A percentile compares a stretch with the other conserved stretches of the same genome.
Conservation (phyloP, 1,140 invertebrate species). For the Rhagoletis pomonella region DNA sequence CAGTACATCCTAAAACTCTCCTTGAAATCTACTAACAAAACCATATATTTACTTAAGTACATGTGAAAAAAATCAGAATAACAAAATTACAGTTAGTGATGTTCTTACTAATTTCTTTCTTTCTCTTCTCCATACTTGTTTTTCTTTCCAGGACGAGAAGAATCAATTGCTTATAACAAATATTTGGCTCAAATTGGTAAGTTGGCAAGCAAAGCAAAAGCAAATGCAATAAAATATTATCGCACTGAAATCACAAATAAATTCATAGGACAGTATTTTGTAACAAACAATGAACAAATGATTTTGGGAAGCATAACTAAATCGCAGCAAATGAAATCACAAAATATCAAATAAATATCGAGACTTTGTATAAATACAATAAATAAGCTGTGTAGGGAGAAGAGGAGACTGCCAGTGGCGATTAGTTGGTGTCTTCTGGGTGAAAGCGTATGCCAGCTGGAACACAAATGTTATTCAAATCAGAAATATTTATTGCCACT, state of each 20-base stretch:
- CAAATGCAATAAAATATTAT: slow-evolving; percentile 7
- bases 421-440: not conserved
- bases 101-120: not conserved
- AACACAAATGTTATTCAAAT: slow-evolving; percentile 21
- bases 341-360: slow-evolving; percentile 22
- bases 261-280: not conserved
- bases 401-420: too few species aligned
- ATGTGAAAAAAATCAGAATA: not conserved
- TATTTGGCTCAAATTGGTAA: slow-evolving; percentile 85
- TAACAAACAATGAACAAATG: not conserved
- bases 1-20: not conserved
- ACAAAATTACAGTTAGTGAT: not conserved
- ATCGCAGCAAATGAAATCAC: not conserved
- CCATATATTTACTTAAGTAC: not conserved
- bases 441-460: not conserved
- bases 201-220: slow-evolving; percentile 43
- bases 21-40: not conserved
- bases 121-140: not conserved
- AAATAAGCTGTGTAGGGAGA: not conserved
- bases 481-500: not conserved
- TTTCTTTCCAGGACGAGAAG: slow-evolving; percentile 83
- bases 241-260: not conserved
- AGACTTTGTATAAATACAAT: not conserved
- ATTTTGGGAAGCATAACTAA: not conserved
- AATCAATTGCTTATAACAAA: slow-evolving; percentile 91